These are phyloP conservation scores for Heterochromis multidens DNA, from an alignment of 2,113 vertebrate genomes.

Conservation along the genomic window DNA sequence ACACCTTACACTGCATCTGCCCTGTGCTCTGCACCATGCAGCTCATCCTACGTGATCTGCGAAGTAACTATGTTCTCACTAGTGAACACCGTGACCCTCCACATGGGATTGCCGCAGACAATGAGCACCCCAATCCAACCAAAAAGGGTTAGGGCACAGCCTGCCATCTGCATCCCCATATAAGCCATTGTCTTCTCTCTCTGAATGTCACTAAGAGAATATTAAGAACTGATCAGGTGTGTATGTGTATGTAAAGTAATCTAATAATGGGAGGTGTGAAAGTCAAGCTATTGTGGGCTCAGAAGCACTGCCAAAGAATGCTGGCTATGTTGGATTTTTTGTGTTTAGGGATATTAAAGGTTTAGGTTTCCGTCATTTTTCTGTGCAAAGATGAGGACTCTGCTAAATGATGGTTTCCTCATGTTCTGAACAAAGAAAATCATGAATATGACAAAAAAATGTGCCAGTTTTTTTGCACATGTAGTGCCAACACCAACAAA, in stretches of 20 bases:
- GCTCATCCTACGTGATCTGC: slow-evolving; percentile 73
- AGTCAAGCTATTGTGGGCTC: not conserved
- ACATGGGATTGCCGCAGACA: slow-evolving; percentile 62
- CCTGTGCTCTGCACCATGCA: slow-evolving; percentile 74
- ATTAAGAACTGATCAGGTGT: not conserved
- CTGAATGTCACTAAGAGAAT: not conserved
- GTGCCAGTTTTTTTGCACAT: not conserved
- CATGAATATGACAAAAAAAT: not conserved
- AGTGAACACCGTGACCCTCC: slow-evolving; percentile 70
- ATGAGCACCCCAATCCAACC: slow-evolving; percentile 67
- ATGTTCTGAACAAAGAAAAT: not conserved
- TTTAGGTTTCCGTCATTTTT: not conserved
- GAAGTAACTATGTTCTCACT: slow-evolving; percentile 70
- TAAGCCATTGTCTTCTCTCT: slow-evolving; percentile 51
- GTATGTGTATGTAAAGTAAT: not conserved
- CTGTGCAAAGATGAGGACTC: not conserved
- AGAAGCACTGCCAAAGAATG: slow-evolving; percentile 16
- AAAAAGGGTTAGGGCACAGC: slow-evolving; percentile 49
- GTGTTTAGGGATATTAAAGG: slow-evolving; percentile 9
- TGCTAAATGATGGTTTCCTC: not conserved
- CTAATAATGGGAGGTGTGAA: slow-evolving; percentile 39
- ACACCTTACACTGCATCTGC: slow-evolving; percentile 75
- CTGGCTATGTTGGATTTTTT: slow-evolving; percentile 59
- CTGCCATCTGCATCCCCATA: slow-evolving; percentile 66
- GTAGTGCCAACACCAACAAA: not conserved